phyloP scores from a whole-genome alignment of 1,140 invertebrate genomes.

The Anagrus nilaparvatae region DNA sequence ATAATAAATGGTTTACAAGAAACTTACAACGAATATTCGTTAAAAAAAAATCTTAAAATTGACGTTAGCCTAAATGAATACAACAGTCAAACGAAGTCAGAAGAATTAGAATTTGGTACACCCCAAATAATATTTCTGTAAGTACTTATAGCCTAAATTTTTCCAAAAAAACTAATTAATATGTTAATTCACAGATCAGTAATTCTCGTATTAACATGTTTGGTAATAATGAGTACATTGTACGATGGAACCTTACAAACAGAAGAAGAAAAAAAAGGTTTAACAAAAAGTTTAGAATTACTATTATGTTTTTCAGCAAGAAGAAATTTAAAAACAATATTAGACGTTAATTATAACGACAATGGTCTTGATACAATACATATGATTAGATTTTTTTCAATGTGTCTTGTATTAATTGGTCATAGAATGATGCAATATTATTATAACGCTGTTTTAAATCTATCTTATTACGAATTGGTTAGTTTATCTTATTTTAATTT shows the following conservation, averaged over 20 bases:
- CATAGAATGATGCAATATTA: conserved; percentile 24
- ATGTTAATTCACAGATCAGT: too few relatives aligned
- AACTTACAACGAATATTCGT: conserved; percentile 15
- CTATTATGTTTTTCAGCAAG: conserved; percentile 32
- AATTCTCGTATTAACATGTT: too few relatives aligned
- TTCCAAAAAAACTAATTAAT: neutral
- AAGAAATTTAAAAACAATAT: conserved; percentile 22
- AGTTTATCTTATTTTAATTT: too few relatives aligned
- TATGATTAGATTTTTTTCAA: conserved; percentile 20
- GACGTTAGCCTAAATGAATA: conserved; percentile 19
- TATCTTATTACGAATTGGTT: conserved; percentile 21
- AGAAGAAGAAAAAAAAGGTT: conserved; percentile 9
- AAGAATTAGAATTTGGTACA: conserved; percentile 15
- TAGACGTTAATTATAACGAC: conserved; percentile 16
- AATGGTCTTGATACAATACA: conserved; percentile 24
- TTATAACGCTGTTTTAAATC: conserved; percentile 18
- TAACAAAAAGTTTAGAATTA: conserved; percentile 10
- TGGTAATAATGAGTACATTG: conserved; percentile 19
- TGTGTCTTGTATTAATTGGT: conserved; percentile 18
- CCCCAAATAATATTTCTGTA: conserved; percentile 17
- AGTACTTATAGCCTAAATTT: conserved; percentile 1
- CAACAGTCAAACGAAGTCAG: conserved; percentile 19
- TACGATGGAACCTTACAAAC: conserved; percentile 19
- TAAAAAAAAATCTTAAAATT: conserved; percentile 16
- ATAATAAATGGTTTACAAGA: conserved; percentile 17